Conservation (phyloP, 2,113 vertebrate species). For the Sceloporus tristichus region DNA sequence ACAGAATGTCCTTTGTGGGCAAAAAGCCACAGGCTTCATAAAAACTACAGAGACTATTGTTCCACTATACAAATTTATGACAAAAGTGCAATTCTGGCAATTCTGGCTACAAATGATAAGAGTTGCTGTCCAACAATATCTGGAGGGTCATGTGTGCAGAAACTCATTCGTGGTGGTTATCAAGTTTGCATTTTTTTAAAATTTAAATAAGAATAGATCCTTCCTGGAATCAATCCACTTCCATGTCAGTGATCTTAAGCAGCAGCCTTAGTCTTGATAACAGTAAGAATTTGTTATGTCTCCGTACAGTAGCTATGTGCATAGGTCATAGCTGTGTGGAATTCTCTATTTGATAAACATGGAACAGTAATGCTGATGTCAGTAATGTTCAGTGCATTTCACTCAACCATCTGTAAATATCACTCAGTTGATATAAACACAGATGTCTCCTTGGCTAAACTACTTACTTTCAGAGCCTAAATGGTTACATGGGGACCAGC, state of each 20-base stretch:
- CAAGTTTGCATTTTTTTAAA: not conserved
- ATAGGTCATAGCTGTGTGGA: not conserved
- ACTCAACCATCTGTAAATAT: not conserved
- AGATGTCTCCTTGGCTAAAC: constrained; percentile 24
- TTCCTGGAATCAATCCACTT: not conserved
- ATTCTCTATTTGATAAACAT: constrained; percentile 18
- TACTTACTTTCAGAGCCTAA: not conserved
- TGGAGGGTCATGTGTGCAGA: no score
- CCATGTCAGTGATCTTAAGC: not conserved
- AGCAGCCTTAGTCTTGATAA: not conserved
- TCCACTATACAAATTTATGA: not conserved
- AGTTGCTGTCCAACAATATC: no score
- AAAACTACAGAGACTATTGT: not conserved
- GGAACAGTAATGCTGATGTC: not conserved
- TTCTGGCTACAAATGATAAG: no score
- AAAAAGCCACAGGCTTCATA: not conserved
- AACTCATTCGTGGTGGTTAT: not conserved
- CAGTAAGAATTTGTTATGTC: not conserved
- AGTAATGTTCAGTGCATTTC: not conserved
- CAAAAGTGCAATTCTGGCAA: not conserved
- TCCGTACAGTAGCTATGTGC: constrained; percentile 3
- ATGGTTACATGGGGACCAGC: not conserved
- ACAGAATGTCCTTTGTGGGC: not conserved
- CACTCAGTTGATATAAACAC: not conserved
- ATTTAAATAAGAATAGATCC: not conserved